A percentile compares a stretch with the other conserved stretches of the same genome.
phyloP scores from a whole-genome alignment of 2,113 vertebrate genomes.

The Conger conger region DNA sequence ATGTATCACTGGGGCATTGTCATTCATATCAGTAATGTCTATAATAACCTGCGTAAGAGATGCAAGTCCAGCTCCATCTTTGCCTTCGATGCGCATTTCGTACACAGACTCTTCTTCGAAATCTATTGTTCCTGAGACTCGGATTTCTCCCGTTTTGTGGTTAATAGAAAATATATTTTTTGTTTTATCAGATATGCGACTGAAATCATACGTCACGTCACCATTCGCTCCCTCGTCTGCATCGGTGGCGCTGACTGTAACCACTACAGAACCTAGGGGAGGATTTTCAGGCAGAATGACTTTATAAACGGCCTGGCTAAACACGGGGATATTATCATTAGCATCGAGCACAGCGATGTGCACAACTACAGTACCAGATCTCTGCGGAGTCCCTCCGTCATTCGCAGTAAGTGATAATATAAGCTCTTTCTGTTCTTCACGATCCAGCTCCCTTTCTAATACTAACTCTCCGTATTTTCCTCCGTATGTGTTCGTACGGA shows the following conservation, averaged over 20 bases:
- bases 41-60: constrained; percentile 59
- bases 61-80: constrained; percentile 53
- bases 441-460: constrained; percentile 58
- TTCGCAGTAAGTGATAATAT: constrained; percentile 43
- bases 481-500: constrained; percentile 43
- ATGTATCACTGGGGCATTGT: constrained; percentile 63
- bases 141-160: constrained; percentile 58
- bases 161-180: constrained; percentile 55
- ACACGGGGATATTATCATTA: constrained; percentile 61
- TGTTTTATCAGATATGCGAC: constrained; percentile 51
- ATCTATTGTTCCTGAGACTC: constrained; percentile 52
- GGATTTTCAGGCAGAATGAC: constrained; percentile 37
- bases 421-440: constrained; percentile 52
- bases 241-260: constrained; percentile 61
- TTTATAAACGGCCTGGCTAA: constrained; percentile 36
- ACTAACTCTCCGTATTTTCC: constrained; percentile 58
- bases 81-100: constrained; percentile 63
- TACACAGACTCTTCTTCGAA: constrained; percentile 54
- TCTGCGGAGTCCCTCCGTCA: constrained; percentile 57
- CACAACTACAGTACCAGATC: constrained; percentile 53
- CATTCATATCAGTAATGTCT: constrained; percentile 65
- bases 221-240: constrained; percentile 63
- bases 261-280: constrained; percentile 29
- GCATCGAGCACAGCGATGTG: constrained; percentile 57
- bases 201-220: constrained; percentile 60